Conservation (phyloP, 2,888 invertebrate genomes). For the Panzeria rudis region DNA sequence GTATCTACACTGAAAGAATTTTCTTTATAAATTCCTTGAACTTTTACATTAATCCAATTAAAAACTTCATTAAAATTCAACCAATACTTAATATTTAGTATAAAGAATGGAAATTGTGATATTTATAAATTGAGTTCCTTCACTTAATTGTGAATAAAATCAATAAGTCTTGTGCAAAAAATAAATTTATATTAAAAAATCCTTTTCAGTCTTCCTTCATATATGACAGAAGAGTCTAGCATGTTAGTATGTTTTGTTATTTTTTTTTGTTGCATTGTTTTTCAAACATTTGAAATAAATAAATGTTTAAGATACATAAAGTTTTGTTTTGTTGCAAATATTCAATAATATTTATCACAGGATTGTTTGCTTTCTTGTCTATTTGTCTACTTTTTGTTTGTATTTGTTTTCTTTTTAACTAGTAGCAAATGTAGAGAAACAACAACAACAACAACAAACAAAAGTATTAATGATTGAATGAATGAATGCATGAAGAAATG, state of each 20-base stretch:
- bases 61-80: no score
- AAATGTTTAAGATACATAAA: slow-evolving; percentile 40
- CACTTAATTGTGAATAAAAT: no score
- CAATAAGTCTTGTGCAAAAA: no score
- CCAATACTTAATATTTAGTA: no score
- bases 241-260: not conserved
- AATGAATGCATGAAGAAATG: slow-evolving; percentile 20
- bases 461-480: not conserved
- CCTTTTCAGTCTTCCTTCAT: not conserved
- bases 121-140: no score
- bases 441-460: slow-evolving; percentile 1
- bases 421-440: slow-evolving; percentile 8
- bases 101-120: no score
- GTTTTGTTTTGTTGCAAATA: slow-evolving; percentile 30
- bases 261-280: not conserved
- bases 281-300: slow-evolving; percentile 13
- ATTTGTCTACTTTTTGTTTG: slow-evolving; percentile 33
- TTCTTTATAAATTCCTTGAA: no score
- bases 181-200: not conserved
- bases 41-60: no score
- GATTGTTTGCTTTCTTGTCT: slow-evolving; percentile 24
- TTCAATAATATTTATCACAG: slow-evolving; percentile 4
- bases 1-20: no score
- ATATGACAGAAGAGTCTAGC: not conserved
- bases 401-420: slow-evolving; percentile 10